Conservation (phyloP, 2,888 invertebrate species). For the Mythimna ferrago region DNA sequence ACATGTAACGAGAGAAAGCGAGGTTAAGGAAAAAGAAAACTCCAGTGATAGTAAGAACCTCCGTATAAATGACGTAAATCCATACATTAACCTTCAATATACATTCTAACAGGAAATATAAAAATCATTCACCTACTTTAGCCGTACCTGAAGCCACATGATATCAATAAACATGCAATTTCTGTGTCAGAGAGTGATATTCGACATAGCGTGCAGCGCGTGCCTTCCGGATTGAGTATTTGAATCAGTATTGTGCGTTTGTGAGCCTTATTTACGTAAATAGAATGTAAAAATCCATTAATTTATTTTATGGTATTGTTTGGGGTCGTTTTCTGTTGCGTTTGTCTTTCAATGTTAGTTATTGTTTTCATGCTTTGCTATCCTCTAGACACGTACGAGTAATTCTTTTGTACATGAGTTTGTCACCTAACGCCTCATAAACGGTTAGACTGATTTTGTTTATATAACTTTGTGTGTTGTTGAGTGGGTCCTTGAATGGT, state of each 20-base stretch:
- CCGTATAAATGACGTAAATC: too few relatives aligned
- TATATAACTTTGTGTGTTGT: too few relatives aligned
- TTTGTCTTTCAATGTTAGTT: too few relatives aligned
- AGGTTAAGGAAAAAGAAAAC: too few relatives aligned
- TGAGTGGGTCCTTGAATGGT: too few relatives aligned
- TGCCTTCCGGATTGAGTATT: conserved; percentile 17
- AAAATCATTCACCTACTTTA: conserved; percentile 25
- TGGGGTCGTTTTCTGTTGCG: not conserved
- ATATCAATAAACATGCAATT: conserved; percentile 60
- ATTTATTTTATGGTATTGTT: conserved; percentile 22
- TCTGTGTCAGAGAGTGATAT: conserved; percentile 52
- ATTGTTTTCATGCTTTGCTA: too few relatives aligned
- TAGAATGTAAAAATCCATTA: conserved; percentile 5
- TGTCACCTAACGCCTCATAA: too few relatives aligned
- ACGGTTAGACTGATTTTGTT: too few relatives aligned
- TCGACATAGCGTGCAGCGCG: conserved; percentile 53
- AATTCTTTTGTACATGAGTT: too few relatives aligned
- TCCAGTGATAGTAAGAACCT: too few relatives aligned
- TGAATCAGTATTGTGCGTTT: conserved; percentile 51
- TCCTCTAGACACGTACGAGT: too few relatives aligned
- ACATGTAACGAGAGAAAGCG: too few relatives aligned
- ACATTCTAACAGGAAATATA: conserved; percentile 35
- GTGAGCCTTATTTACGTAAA: conserved; percentile 15
- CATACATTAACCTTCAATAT: not conserved
- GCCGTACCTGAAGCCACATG: conserved; percentile 23